Evolutionary conservation across 2,113 vertebrate species (phyloP).

Genomic region (Marcusenius ussheri): DNA sequence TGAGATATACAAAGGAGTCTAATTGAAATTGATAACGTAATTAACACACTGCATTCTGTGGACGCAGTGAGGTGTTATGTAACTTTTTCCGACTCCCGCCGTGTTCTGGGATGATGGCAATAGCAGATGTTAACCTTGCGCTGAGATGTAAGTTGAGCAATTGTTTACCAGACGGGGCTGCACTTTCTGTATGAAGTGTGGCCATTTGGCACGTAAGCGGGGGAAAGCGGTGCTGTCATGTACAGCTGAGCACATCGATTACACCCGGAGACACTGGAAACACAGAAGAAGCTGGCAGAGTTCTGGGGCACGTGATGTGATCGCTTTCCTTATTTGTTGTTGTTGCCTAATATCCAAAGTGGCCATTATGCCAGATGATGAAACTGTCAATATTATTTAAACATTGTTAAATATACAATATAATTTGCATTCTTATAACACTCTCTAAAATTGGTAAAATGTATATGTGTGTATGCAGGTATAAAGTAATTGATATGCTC

Average conservation of each 20-base stretch:
- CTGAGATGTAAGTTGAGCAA: conserved; percentile 44
- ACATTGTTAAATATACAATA: neutral
- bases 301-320: neutral
- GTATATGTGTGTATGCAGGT: neutral
- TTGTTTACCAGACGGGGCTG: conserved; percentile 44
- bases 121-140: conserved; percentile 52
- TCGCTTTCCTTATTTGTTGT: neutral
- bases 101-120: conserved; percentile 21
- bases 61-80: neutral
- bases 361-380: neutral
- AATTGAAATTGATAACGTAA: neutral
- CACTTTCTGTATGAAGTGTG: conserved; percentile 50
- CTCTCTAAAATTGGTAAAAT: too few species aligned
- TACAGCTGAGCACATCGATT: neutral
- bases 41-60: neutral
- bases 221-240: neutral
- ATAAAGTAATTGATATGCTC: neutral
- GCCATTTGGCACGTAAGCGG: neutral
- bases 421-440: neutral
- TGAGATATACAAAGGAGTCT: neutral
- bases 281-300: neutral
- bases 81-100: neutral
- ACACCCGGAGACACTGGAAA: neutral
- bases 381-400: neutral
- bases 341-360: neutral